Evolutionary conservation across 2,113 vertebrate genomes (phyloP), one percentile per base, ranked within the genome.

Genomic region (Balaeniceps rex): DNA sequence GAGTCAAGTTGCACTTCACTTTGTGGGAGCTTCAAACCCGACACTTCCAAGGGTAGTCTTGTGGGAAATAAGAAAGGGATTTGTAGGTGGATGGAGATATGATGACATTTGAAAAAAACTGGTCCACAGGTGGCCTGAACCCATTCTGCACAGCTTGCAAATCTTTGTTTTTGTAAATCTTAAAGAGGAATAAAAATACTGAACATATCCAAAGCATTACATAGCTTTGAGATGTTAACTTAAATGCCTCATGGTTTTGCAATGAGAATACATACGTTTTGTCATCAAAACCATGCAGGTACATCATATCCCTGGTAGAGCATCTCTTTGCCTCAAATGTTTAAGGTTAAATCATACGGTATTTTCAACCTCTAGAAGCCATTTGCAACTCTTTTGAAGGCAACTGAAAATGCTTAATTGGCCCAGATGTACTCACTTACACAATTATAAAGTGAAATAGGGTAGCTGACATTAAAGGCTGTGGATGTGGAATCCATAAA

Each of bases 401-500:
- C 54, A 95, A 87, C 14, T 71, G 65, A 94, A 95, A 82, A 63
- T 31, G 16, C 11, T 92, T 97, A 86, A 84, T 91, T 90, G 60
- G 42, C 33, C 44, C 75, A 88, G 55, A 72, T 93, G 64, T 46
- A 72, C n/a, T 78, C 70, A 93, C 68, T 90, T 70, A 33, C 75
- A 86, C 6, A 22, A 81, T 77, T 93, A 87, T 66, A n/a, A 93
- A 94, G 68, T 64, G 42, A 89, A 91, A 83, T 36, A 84, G 54
- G 11, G 58, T 65, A 83, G 63, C 60, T 78, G 42, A 60, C 85
- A 44, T 78, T 88, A 76, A 87, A 85, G 36, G 34, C 44, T 57
- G 17, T 55, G 42, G 28, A 87, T 87, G 29, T 42, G 49, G n/a
- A 87, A 93, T 74, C 80, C 65, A 82, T 21, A 75, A 94, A 97